phyloP scores from a whole-genome alignment of 2,113 vertebrate species.

The Apeltes quadracus region DNA sequence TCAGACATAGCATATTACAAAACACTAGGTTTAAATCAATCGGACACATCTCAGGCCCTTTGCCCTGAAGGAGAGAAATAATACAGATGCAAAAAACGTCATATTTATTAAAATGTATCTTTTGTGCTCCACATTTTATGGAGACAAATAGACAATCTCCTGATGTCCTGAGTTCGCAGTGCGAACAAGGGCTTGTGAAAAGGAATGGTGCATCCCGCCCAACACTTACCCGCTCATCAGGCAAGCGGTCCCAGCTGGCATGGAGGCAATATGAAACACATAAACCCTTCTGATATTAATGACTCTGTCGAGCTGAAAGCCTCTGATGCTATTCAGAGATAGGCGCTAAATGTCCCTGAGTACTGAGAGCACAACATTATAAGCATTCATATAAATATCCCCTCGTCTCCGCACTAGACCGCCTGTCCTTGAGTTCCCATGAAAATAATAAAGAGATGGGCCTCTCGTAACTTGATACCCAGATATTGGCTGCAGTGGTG shows the following conservation, averaged over 20 bases:
- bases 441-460: constrained; percentile 78
- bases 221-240: constrained; percentile 58
- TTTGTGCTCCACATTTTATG: constrained; percentile 4
- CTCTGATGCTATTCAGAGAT: constrained; percentile 75
- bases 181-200: constrained; percentile 42
- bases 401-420: constrained; percentile 58
- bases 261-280: constrained; percentile 75
- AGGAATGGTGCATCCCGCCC: constrained; percentile 42
- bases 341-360: constrained; percentile 68
- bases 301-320: constrained; percentile 69
- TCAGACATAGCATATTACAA: constrained; percentile 41
- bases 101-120: no score
- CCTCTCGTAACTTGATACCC: constrained; percentile 78
- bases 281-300: constrained; percentile 75
- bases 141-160: constrained; percentile 49
- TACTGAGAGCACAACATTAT: constrained; percentile 72
- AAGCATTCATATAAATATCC: constrained; percentile 75
- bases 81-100: background rate
- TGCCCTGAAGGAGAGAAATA: constrained; percentile 15
- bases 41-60: constrained; percentile 41
- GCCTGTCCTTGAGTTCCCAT: constrained; percentile 78
- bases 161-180: constrained; percentile 32
- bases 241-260: constrained; percentile 67
- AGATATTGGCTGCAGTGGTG: constrained; percentile 71
- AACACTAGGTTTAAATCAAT: constrained; percentile 53